These are phyloP conservation scores for Lycophotia porphyrea DNA, from an alignment of 2,888 invertebrate species.

Conservation along the genomic window DNA sequence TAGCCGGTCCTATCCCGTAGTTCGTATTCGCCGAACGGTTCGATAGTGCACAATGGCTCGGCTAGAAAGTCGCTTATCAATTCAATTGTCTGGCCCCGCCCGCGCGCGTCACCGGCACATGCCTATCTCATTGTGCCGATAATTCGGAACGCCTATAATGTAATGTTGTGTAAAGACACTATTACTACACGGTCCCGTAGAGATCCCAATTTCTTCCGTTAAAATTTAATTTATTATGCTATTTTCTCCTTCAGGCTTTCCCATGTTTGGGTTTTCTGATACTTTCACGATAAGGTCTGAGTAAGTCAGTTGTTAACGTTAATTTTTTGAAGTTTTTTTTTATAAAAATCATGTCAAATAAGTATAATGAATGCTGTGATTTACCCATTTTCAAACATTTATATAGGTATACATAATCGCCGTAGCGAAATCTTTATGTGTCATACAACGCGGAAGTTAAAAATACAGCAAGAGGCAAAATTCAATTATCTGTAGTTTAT, in stretches of 20 bases:
- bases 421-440: neutral
- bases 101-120: conserved; percentile 74
- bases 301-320: neutral
- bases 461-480: conserved; percentile 6
- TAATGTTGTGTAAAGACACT: conserved; percentile 51
- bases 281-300: neutral
- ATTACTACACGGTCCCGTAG: conserved; percentile 33
- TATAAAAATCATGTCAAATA: neutral
- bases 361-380: neutral
- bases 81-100: conserved; percentile 87
- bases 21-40: conserved; percentile 49
- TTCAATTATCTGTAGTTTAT: conserved; percentile 20
- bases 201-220: neutral
- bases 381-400: neutral
- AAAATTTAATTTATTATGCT: neutral
- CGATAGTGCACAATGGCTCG: conserved; percentile 60
- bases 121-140: conserved; percentile 81
- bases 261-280: neutral
- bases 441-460: conserved; percentile 30
- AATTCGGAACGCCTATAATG: conserved; percentile 74
- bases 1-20: conserved; percentile 40
- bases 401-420: neutral
- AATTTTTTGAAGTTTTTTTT: neutral
- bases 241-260: neutral
- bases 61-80: conserved; percentile 87